Evolutionary conservation across 2,797 vertebrate species (phyloP).

Genomic region (Gorsachius magnificus): DNA sequence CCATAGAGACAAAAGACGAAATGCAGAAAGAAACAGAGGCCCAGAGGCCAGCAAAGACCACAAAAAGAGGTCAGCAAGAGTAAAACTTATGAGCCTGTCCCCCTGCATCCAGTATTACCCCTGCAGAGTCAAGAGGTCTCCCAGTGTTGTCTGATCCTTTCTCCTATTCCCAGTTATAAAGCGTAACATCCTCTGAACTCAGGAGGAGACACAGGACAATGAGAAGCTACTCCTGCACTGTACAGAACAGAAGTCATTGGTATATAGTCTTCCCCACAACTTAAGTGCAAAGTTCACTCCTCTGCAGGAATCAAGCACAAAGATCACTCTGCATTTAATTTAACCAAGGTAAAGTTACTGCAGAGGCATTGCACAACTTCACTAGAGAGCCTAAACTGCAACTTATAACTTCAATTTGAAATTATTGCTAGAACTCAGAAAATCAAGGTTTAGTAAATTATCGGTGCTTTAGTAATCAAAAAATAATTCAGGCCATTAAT

Average conservation of each 20-base stretch:
- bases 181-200: not conserved
- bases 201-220: not conserved
- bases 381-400: not conserved
- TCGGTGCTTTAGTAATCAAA: not conserved
- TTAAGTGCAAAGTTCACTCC: not conserved
- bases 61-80: not conserved
- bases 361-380: not conserved
- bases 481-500: not conserved
- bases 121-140: not conserved
- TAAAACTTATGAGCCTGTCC: not conserved
- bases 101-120: not conserved
- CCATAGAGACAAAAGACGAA: conserved; percentile 11
- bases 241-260: not conserved
- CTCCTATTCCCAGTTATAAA: not conserved
- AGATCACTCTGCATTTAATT: not conserved
- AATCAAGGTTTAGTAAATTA: not conserved
- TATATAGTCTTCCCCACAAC: not conserved
- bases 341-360: not conserved
- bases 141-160: not conserved
- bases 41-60: not conserved
- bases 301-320: not conserved
- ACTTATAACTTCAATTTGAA: not conserved
- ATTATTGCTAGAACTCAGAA: not conserved
- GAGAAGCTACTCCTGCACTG: not conserved
- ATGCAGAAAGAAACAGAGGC: not conserved